A percentile compares a stretch with the other conserved stretches of the same genome.
These are phyloP conservation scores for Cheilosia grossa DNA, from an alignment of 2,888 invertebrate species.

Conservation along the genomic window DNA sequence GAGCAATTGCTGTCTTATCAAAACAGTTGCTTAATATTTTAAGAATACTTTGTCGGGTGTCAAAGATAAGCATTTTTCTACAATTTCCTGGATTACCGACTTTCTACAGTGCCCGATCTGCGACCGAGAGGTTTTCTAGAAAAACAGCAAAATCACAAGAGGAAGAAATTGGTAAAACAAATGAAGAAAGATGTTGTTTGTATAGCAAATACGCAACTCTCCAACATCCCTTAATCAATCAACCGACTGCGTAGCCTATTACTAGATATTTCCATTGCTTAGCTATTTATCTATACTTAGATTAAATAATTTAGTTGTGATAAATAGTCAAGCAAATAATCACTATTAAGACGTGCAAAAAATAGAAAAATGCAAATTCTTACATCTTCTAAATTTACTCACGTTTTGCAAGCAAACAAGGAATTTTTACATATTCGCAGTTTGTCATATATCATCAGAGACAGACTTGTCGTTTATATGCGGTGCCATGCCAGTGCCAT, in stretches of 20 bases:
- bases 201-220: background rate
- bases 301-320: no score
- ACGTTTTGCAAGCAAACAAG: conserved; percentile 7
- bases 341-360: conserved; percentile 11
- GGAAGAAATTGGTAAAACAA: conserved; percentile 40
- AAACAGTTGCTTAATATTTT: conserved; percentile 24
- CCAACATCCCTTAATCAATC: background rate
- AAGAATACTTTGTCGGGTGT: background rate
- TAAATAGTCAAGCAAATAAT: background rate
- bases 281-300: background rate
- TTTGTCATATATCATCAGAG: conserved; percentile 16
- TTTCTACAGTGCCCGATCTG: conserved; percentile 23
- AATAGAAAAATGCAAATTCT: background rate
- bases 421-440: conserved; percentile 27
- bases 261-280: background rate
- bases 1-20: conserved; percentile 29
- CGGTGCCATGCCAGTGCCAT: conserved; percentile 63
- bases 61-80: conserved; percentile 11
- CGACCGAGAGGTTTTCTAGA: conserved; percentile 6
- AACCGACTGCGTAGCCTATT: background rate
- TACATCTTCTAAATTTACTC: background rate
- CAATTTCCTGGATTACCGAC: conserved; percentile 49
- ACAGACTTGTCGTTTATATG: background rate
- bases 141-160: conserved; percentile 6
- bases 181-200: background rate